Base-by-base conservation (phyloP, 2,888 invertebrate species). In the Cantharis nigra region DNA sequence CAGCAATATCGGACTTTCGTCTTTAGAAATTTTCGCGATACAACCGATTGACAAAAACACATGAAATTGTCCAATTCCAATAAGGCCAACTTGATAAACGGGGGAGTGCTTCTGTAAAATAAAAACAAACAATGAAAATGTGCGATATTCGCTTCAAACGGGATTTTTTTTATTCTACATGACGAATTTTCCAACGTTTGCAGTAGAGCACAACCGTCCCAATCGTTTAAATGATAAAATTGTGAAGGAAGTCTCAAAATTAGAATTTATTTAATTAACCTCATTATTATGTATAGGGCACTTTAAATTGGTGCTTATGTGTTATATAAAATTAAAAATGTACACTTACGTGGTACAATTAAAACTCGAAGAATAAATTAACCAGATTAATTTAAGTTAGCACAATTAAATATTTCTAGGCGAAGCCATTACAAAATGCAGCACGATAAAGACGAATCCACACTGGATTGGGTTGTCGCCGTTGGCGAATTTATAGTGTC, bases 341-440 rank as follows among this genome's bases (percentile, higher is more conserved):
- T 49, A n/a, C n/a, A 49, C 49, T 49, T 49, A 49, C 49, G 7
- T 49, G n/a, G n/a, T 49, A 49, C 49, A 49, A 49, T 49, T 49
- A n/a, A 49, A 49, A 49, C n/a, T 62, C 23, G 16, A 10, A 26
- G 63, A 49, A 20, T 69, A 33, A 74, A 18, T 9, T 4, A 69
- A 26, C 62, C 20, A 14, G 20, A 23, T 18, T 33, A 49, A 49
- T 20, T 26, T 20, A 69, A 69, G 16, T 69, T 16, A 62, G 26
- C 28, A 23, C 20, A 14, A 23, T 63, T 20, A 71, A 63, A 23
- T 23, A 71, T 63, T 33, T 70, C 70, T 33, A 70, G 18, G 83
- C 83, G 85, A 84, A 85, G 86, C 86, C 86, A 87, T 87, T 85
- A 86, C 85, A 86, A 84, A 70, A 86, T 83, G 79, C 82, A 83